Conservation (phyloP, 2,113 vertebrate species). For the Speoplatyrhinus poulsoni region DNA sequence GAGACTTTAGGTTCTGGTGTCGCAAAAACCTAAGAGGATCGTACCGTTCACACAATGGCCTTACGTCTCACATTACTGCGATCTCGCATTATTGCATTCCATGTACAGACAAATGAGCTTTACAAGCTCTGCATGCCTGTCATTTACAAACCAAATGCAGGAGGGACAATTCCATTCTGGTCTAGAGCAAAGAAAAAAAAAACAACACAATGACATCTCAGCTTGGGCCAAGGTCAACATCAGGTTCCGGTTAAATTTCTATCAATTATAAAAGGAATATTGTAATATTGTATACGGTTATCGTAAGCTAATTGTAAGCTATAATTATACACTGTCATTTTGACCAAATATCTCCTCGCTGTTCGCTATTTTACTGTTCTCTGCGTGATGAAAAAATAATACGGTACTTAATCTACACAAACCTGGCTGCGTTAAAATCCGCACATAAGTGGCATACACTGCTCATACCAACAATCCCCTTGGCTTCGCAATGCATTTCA, state of each 20-base stretch:
- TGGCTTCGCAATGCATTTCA: too few species aligned
- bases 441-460: too few species aligned
- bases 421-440: too few species aligned
- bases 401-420: too few species aligned
- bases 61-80: conserved; percentile 5
- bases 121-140: conserved; percentile 22
- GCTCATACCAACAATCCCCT: too few species aligned
- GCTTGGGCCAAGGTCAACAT: conserved; percentile 4
- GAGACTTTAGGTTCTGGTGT: too few species aligned
- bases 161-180: conserved; percentile 15
- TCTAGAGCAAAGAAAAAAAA: neutral
- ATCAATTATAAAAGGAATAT: conserved; percentile 1
- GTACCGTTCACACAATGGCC: conserved; percentile 4
- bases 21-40: too few species aligned
- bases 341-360: too few species aligned
- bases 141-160: conserved; percentile 60
- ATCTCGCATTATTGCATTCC: conserved; percentile 21
- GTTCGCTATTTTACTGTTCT: too few species aligned
- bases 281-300: too few species aligned
- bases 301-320: conserved; percentile 1
- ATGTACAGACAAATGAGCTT: conserved; percentile 37
- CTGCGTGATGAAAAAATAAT: too few species aligned
- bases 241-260: conserved; percentile 1
- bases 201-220: neutral
- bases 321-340: neutral